These are phyloP conservation scores for Tetranychus cinnabarinus DNA, from an alignment of 1,140 invertebrate genomes.

Conservation along the genomic window DNA sequence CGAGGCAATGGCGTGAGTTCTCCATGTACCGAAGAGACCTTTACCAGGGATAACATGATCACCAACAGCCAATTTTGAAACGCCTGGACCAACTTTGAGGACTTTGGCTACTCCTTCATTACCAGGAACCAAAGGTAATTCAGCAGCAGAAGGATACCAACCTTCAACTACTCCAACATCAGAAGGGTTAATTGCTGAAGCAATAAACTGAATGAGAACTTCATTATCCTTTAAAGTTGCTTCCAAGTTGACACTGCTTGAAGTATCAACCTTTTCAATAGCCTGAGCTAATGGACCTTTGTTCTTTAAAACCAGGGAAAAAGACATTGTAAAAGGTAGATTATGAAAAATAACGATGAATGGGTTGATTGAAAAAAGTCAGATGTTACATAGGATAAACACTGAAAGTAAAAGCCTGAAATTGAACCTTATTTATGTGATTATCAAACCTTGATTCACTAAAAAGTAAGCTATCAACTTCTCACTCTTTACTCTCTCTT, in stretches of 20 bases:
- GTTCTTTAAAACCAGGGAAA: too few relatives aligned
- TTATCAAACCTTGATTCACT: too few relatives aligned
- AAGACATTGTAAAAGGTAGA: too few relatives aligned
- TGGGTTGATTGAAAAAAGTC: too few relatives aligned
- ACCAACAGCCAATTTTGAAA: conserved; percentile 37
- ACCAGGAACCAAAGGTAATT: conserved; percentile 55
- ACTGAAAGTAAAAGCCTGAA: too few relatives aligned
- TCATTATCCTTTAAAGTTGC: conserved; percentile 14
- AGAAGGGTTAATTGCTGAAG: conserved; percentile 82
- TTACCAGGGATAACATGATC: conserved; percentile 56
- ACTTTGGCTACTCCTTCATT: conserved; percentile 82
- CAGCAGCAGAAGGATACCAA: conserved; percentile 65
- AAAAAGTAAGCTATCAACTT: too few relatives aligned
- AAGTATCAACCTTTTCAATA: conserved; percentile 8
- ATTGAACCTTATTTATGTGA: too few relatives aligned
- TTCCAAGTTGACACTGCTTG: neutral
- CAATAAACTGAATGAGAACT: conserved; percentile 59
- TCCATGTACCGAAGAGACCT: conserved; percentile 60
- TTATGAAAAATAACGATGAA: too few relatives aligned
- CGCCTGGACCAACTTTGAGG: conserved; percentile 28
- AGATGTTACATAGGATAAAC: too few relatives aligned
- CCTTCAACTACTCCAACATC: conserved; percentile 98
- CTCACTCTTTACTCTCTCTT: too few relatives aligned
- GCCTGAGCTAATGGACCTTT: too few relatives aligned
- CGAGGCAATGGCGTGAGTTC: conserved; percentile 37